phyloP scores from a whole-genome alignment of 2,797 vertebrate species.

The Lophius americanus region DNA sequence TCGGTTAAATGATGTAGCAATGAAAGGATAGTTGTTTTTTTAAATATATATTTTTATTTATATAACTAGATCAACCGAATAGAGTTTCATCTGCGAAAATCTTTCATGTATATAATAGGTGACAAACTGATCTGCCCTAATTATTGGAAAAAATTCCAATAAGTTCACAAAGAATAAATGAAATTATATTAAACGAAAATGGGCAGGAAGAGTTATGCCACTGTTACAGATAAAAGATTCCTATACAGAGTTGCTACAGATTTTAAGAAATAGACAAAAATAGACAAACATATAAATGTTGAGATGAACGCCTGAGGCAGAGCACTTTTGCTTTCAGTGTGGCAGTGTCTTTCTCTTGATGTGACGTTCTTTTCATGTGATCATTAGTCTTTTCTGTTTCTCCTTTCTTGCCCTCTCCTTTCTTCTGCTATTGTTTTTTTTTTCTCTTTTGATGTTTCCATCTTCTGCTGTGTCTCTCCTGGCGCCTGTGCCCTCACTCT shows the following conservation, averaged over 20 bases:
- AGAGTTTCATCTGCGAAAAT: too few relatives aligned
- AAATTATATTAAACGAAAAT: too few relatives aligned
- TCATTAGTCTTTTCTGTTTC: slow-evolving; percentile 61
- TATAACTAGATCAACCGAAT: too few relatives aligned
- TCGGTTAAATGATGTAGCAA: too few relatives aligned
- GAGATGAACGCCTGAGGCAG: slow-evolving; percentile 28
- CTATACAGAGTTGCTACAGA: slow-evolving; percentile 6
- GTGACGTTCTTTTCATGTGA: slow-evolving; percentile 60
- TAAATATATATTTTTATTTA: too few relatives aligned
- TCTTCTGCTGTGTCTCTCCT: slow-evolving; percentile 79
- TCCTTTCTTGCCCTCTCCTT: slow-evolving; percentile 52
- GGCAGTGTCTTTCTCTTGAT: slow-evolving; percentile 27
- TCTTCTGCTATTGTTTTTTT: slow-evolving; percentile 28
- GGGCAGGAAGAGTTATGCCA: too few relatives aligned
- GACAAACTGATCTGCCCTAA: too few relatives aligned
- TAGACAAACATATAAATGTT: slow-evolving; percentile 1
- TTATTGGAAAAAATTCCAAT: too few relatives aligned
- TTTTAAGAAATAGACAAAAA: neutral
- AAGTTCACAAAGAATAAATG: too few relatives aligned
- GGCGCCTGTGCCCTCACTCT: slow-evolving; percentile 77
- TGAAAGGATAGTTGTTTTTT: too few relatives aligned
- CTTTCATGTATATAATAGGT: too few relatives aligned
- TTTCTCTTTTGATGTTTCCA: slow-evolving; percentile 61
- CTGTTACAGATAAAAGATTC: neutral
- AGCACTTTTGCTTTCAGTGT: slow-evolving; percentile 50